Conservation (phyloP, 2,888 invertebrate genomes). For the Oxycera nigricornis region DNA sequence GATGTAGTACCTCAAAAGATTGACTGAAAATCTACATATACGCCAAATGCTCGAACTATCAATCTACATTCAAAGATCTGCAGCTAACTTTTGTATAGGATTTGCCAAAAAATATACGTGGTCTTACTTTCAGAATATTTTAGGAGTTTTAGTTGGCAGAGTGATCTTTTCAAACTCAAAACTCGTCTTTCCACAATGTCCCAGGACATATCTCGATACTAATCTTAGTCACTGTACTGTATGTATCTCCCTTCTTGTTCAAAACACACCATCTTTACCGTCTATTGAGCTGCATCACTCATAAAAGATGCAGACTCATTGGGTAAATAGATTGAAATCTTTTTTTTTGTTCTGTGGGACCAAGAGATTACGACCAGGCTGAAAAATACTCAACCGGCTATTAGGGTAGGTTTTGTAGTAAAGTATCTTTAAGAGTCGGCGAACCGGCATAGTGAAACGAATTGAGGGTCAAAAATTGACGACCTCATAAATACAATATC, state of each 20-base stretch:
- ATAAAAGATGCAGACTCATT: constrained; percentile 18
- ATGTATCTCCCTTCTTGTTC: neutral
- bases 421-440: neutral
- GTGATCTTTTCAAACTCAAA: too few relatives aligned
- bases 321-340: neutral
- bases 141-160: too few relatives aligned
- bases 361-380: neutral
- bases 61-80: too few relatives aligned
- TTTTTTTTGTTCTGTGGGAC: neutral
- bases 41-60: too few relatives aligned
- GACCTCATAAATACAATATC: neutral
- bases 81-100: too few relatives aligned
- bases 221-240: neutral
- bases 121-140: too few relatives aligned
- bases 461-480: neutral
- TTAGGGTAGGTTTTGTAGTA: neutral
- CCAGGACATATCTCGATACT: too few relatives aligned
- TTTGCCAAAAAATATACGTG: too few relatives aligned
- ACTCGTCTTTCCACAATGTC: too few relatives aligned
- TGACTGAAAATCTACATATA: too few relatives aligned
- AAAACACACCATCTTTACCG: neutral
- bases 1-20: too few relatives aligned
- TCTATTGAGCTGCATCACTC: neutral
- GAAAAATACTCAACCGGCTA: constrained; percentile 3
- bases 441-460: neutral